phyloP scores from a whole-genome alignment of 2,797 vertebrate species.

The Pseudochromis fuscus region DNA sequence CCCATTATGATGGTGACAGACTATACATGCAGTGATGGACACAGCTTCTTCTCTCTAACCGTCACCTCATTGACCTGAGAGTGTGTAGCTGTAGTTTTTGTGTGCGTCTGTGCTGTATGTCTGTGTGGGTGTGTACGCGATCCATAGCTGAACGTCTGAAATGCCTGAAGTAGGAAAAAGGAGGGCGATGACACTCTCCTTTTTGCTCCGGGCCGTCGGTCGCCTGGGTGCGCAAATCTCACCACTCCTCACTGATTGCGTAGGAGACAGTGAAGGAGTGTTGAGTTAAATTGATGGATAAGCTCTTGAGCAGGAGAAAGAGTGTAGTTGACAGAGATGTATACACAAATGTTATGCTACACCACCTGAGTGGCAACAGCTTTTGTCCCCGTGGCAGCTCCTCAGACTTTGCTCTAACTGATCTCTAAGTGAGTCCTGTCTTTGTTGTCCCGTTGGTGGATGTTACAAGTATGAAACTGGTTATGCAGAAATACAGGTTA shows the following conservation, averaged over 20 bases:
- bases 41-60: conserved; percentile 49
- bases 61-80: conserved; percentile 55
- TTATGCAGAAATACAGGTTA: no score
- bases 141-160: conserved; percentile 72
- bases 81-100: conserved; percentile 28
- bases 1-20: conserved; percentile 80
- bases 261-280: conserved; percentile 77
- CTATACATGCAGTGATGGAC: conserved; percentile 75
- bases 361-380: conserved; percentile 71
- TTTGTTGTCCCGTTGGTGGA: conserved; percentile 34
- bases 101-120: conserved; percentile 7
- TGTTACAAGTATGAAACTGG: not conserved
- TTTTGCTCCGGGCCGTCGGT: conserved; percentile 58
- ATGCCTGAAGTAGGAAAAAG: conserved; percentile 70
- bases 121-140: conserved; percentile 54
- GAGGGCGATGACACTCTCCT: conserved; percentile 42
- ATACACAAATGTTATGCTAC: conserved; percentile 77
- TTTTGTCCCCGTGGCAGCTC: conserved; percentile 75
- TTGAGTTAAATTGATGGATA: conserved; percentile 82
- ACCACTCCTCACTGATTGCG: conserved; percentile 79
- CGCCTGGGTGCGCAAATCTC: conserved; percentile 71
- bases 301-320: conserved; percentile 82
- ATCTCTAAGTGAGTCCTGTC: conserved; percentile 56
- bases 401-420: conserved; percentile 71
- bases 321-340: conserved; percentile 66